Conservation (phyloP, 2,888 invertebrate species). For the Diarsia rubi region DNA sequence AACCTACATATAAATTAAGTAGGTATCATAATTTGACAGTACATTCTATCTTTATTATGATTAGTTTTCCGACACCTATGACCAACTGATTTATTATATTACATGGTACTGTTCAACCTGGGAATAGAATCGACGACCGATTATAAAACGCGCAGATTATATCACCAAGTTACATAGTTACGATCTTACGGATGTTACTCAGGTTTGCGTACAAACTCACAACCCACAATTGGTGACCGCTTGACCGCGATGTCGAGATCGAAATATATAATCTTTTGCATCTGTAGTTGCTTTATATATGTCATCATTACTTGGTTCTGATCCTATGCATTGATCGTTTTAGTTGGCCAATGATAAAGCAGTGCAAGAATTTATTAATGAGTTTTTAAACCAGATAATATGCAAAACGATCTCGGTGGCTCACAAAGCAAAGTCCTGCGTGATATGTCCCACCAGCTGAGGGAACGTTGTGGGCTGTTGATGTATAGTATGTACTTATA, state of each 20-base stretch:
- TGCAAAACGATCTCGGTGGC: too few relatives aligned
- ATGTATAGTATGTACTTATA: too few relatives aligned
- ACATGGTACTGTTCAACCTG: constrained; percentile 14
- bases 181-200: constrained; percentile 41
- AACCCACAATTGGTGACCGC: constrained; percentile 45
- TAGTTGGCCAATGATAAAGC: background rate
- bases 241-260: constrained; percentile 52
- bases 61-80: constrained; percentile 11
- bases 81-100: background rate
- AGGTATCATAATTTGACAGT: too few relatives aligned
- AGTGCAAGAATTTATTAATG: background rate
- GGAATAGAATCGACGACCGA: constrained; percentile 23
- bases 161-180: constrained; percentile 37
- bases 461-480: too few relatives aligned
- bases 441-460: too few relatives aligned
- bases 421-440: too few relatives aligned
- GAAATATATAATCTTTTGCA: constrained; percentile 17
- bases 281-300: background rate
- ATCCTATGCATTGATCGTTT: background rate
- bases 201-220: constrained; percentile 1
- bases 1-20: too few relatives aligned
- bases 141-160: constrained; percentile 36
- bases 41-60: background rate
- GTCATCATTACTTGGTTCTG: background rate
- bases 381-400: too few relatives aligned